Evolutionary conservation across 2,797 vertebrate species (phyloP).

Genomic region (Capromys pilorides): DNA sequence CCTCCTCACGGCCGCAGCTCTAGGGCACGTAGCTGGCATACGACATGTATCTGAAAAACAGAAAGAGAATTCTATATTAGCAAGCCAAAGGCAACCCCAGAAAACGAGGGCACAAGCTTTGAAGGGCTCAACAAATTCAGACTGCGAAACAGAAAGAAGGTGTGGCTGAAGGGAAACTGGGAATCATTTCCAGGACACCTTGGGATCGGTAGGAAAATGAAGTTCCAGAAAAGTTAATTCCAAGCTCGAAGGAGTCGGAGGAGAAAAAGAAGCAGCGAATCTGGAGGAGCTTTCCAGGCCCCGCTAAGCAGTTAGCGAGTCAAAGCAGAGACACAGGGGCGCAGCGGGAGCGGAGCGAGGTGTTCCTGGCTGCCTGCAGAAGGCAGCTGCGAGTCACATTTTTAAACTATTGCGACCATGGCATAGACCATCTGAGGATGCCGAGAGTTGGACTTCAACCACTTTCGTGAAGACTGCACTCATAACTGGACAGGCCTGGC

Average conservation of each 20-base stretch:
- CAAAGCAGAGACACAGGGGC: neutral
- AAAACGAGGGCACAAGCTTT: neutral
- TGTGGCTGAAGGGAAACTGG: neutral
- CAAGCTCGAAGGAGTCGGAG: neutral
- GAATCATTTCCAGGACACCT: neutral
- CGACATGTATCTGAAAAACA: neutral
- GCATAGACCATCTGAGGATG: neutral
- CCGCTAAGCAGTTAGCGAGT: neutral
- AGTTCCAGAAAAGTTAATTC: neutral
- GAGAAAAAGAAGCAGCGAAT: neutral
- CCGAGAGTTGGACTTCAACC: neutral
- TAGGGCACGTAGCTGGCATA: rapidly evolving
- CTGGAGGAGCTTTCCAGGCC: neutral
- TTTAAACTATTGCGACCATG: neutral
- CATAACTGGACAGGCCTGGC: neutral
- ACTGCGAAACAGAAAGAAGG: neutral
- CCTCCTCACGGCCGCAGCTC: neutral
- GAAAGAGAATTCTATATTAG: neutral
- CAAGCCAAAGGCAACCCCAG: neutral
- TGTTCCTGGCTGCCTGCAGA: neutral
- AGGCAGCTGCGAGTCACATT: neutral
- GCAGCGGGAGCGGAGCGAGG: neutral
- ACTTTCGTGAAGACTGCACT: neutral
- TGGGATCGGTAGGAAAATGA: neutral
- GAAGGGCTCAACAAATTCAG: neutral